These are phyloP conservation scores for Cheilosia pagana DNA, from an alignment of 2,888 invertebrate species.

Conservation along the genomic window DNA sequence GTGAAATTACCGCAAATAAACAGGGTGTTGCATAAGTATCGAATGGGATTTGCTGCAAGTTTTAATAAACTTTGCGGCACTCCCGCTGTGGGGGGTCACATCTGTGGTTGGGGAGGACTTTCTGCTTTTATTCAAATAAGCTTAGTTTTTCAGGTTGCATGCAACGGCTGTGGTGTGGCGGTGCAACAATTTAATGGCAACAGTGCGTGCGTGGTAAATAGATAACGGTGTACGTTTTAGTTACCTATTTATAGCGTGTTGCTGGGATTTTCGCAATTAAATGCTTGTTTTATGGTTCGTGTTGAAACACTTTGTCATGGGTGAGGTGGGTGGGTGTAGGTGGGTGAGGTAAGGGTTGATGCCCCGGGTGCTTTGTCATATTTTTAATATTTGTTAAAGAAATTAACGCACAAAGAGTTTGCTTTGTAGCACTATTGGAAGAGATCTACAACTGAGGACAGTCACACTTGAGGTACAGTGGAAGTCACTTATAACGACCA, in stretches of 20 bases:
- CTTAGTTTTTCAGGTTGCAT: slow-evolving; percentile 31
- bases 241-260: slow-evolving; percentile 43
- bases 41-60: slow-evolving; percentile 23
- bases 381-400: too few species aligned
- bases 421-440: too few species aligned
- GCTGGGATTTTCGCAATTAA: slow-evolving; percentile 42
- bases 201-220: slow-evolving; percentile 45
- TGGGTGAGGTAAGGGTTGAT: too few species aligned
- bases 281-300: slow-evolving; percentile 17
- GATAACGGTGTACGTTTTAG: slow-evolving; percentile 45
- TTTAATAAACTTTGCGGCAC: slow-evolving; percentile 38
- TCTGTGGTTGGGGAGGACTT: slow-evolving; percentile 41
- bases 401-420: too few species aligned
- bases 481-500: too few species aligned
- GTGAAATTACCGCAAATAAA: slow-evolving; percentile 74
- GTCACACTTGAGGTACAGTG: too few species aligned
- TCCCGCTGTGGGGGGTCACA: slow-evolving; percentile 16
- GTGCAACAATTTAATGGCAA: slow-evolving; percentile 38
- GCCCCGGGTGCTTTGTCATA: too few species aligned
- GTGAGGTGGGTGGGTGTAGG: too few species aligned
- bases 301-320: too few species aligned
- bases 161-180: slow-evolving; percentile 26
- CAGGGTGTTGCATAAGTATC: slow-evolving; percentile 74
- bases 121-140: background rate
- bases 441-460: too few species aligned